These are phyloP conservation scores for Drymonia ruficornis DNA, from an alignment of 2,888 invertebrate species.

Conservation along the genomic window DNA sequence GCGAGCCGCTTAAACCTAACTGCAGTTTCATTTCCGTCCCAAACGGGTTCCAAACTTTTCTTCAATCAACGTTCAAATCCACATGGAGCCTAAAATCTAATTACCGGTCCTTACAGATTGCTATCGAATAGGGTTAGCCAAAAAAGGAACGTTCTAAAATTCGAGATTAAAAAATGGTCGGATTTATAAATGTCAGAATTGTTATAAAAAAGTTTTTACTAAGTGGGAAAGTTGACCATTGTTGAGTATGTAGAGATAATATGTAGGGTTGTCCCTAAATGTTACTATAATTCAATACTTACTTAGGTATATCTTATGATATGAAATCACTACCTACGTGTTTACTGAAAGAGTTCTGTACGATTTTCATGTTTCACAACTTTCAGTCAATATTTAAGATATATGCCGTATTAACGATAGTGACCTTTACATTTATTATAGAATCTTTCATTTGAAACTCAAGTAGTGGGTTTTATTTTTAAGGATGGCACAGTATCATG, in stretches of 20 bases:
- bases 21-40: slow-evolving; percentile 40
- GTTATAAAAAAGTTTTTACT: slow-evolving; percentile 39
- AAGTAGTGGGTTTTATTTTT: too few relatives aligned
- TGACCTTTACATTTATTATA: too few relatives aligned
- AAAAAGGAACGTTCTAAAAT: neutral
- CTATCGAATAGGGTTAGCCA: slow-evolving; percentile 56
- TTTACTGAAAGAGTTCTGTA: too few relatives aligned
- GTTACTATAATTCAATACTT: slow-evolving; percentile 1
- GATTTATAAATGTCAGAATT: slow-evolving; percentile 43
- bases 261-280: slow-evolving; percentile 39
- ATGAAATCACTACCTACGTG: too few relatives aligned
- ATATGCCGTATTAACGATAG: too few relatives aligned
- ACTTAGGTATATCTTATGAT: too few relatives aligned
- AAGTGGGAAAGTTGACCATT: slow-evolving; percentile 51
- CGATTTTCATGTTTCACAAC: too few relatives aligned
- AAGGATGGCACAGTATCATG: neutral
- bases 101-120: slow-evolving; percentile 65
- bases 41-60: slow-evolving; percentile 47
- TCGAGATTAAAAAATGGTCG: slow-evolving; percentile 1
- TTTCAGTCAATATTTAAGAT: too few relatives aligned
- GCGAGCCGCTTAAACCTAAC: slow-evolving; percentile 18
- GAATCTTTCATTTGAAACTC: too few relatives aligned
- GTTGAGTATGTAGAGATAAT: slow-evolving; percentile 24
- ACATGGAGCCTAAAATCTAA: slow-evolving; percentile 61
- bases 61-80: slow-evolving; percentile 53